These are phyloP conservation scores for Erpornis zantholeuca DNA, from an alignment of 2,113 vertebrate species.

Conservation along the genomic window DNA sequence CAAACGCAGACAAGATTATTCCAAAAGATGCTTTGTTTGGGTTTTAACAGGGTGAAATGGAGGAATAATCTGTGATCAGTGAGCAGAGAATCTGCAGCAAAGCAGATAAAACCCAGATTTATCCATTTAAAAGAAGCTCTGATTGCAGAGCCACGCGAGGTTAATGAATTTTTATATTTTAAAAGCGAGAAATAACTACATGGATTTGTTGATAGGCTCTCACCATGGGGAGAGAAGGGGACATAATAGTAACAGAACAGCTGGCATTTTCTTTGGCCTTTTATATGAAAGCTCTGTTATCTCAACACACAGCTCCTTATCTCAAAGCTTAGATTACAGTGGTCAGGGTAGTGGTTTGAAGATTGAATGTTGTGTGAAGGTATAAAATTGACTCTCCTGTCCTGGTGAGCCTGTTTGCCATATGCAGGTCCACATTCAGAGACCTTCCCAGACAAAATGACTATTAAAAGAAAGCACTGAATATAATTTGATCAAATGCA, in stretches of 20 bases:
- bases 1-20: conserved; percentile 42
- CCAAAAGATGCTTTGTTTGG: conserved; percentile 49
- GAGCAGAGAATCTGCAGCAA: conserved; percentile 39
- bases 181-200: conserved; percentile 24
- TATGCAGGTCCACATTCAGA: not conserved
- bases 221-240: not conserved
- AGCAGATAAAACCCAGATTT: conserved; percentile 59
- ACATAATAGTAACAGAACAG: conserved; percentile 11
- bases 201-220: conserved; percentile 33
- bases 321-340: conserved; percentile 22
- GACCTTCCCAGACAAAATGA: not conserved
- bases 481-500: not conserved
- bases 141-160: not conserved
- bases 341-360: not conserved
- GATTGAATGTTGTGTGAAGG: not conserved
- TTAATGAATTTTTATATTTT: conserved; percentile 62
- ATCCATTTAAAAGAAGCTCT: conserved; percentile 56
- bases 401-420: not conserved
- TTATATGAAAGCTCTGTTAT: conserved; percentile 27
- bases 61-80: conserved; percentile 64
- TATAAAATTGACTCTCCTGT: conserved; percentile 19
- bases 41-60: conserved; percentile 45
- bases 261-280: conserved; percentile 48
- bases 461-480: not conserved
- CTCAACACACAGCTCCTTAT: conserved; percentile 32